Evolutionary conservation across 2,888 invertebrate genomes (phyloP).

Genomic region (Andrena marginata): DNA sequence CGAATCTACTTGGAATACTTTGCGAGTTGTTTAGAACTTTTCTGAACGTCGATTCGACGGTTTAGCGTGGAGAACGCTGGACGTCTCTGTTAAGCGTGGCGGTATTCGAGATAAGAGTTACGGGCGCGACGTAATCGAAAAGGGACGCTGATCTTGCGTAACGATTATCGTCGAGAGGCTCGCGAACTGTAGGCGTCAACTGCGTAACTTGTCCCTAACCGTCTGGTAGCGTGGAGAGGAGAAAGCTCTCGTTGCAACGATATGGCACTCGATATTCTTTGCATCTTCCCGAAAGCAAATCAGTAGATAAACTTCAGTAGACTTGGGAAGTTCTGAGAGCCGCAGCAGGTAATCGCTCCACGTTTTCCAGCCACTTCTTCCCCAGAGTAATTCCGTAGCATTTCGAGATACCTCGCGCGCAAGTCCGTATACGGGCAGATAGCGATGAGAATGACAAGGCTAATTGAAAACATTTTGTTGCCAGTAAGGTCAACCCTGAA

Average conservation of each 20-base stretch:
- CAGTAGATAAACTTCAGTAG: neutral
- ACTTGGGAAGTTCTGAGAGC: neutral
- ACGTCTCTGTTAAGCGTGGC: neutral
- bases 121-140: constrained; percentile 38
- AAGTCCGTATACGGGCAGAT: neutral
- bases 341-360: neutral
- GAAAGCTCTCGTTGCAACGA: constrained; percentile 54
- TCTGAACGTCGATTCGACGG: neutral
- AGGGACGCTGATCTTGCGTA: constrained; percentile 65
- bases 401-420: neutral
- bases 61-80: neutral
- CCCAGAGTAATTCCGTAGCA: neutral
- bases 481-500: constrained; percentile 64
- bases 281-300: neutral
- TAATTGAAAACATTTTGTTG: constrained; percentile 41
- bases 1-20: constrained; percentile 35
- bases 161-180: constrained; percentile 59
- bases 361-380: no score
- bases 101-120: constrained; percentile 19
- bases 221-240: constrained; percentile 44
- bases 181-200: constrained; percentile 60
- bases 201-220: constrained; percentile 61
- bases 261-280: constrained; percentile 47
- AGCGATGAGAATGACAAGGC: constrained; percentile 12
- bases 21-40: constrained; percentile 12